Evolutionary conservation across 2,113 vertebrate genomes (phyloP).

Genomic region (Nansenia antarctica): DNA sequence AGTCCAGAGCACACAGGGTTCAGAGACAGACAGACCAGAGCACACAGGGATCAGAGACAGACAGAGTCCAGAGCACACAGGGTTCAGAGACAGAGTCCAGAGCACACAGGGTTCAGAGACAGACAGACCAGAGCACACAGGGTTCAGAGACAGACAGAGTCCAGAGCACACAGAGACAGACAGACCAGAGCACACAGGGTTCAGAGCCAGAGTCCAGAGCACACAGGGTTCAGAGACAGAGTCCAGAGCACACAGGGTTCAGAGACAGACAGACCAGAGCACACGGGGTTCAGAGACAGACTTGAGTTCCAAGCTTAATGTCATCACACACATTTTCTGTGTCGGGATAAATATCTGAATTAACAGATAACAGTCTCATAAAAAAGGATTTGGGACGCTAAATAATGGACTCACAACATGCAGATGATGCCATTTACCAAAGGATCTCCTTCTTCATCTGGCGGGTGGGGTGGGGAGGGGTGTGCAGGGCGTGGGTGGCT

Average conservation of each 20-base stretch:
- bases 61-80: constrained; percentile 3
- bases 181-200: constrained; percentile 26
- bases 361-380: constrained; percentile 57
- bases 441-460: constrained; percentile 47
- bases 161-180: constrained; percentile 20
- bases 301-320: constrained; percentile 52
- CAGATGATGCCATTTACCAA: constrained; percentile 48
- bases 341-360: constrained; percentile 53
- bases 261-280: constrained; percentile 30
- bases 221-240: too few species aligned
- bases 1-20: constrained; percentile 28
- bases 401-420: constrained; percentile 57
- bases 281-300: not conserved
- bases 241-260: constrained; percentile 31
- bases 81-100: constrained; percentile 43
- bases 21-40: constrained; percentile 34
- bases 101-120: too few species aligned
- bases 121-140: constrained; percentile 5
- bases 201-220: constrained; percentile 35
- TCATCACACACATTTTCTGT: constrained; percentile 57
- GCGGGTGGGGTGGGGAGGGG: constrained; percentile 35
- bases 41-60: too few species aligned
- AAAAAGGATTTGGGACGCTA: constrained; percentile 55
- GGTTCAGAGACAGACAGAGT: constrained; percentile 41
- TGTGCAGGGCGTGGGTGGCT: constrained; percentile 18